Percentiles rank a stretch among this genome's conserved stretches.
Conservation (phyloP, 2,888 invertebrate species). For the Metellina segmentata region DNA sequence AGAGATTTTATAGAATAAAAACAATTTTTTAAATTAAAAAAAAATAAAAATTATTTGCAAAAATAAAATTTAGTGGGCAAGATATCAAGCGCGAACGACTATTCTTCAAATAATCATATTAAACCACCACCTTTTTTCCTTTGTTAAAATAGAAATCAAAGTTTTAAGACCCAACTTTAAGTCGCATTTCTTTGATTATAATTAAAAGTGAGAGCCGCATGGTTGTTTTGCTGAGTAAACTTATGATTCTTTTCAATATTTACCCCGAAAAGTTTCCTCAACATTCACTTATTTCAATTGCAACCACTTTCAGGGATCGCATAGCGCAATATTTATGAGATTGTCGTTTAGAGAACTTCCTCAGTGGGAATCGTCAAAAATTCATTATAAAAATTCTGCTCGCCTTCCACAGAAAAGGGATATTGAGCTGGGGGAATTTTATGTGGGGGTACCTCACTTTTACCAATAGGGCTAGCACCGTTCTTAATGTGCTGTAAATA, state of each 20-base stretch:
- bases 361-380: constrained; percentile 44
- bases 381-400: constrained; percentile 55
- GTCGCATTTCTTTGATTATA: background rate
- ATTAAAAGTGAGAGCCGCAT: background rate
- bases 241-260: constrained; percentile 7
- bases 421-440: constrained; percentile 41
- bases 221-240: background rate
- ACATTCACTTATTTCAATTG: constrained; percentile 58
- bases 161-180: too few species aligned
- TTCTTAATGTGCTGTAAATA: constrained; percentile 35
- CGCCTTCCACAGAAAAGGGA: constrained; percentile 6
- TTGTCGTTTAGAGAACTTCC: constrained; percentile 31
- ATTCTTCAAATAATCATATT: too few species aligned
- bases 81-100: too few species aligned
- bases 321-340: constrained; percentile 54
- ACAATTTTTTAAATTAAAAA: too few species aligned
- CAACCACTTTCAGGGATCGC: constrained; percentile 3
- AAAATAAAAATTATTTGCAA: too few species aligned
- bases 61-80: too few species aligned
- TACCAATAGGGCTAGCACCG: constrained; percentile 15
- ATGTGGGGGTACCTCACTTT: constrained; percentile 19
- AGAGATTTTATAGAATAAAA: too few species aligned
- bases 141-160: too few species aligned
- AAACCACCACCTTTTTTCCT: too few species aligned
- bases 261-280: constrained; percentile 20